Conservation (phyloP, 2,113 vertebrate species). For the Hypocryptadius cinnamomeus region DNA sequence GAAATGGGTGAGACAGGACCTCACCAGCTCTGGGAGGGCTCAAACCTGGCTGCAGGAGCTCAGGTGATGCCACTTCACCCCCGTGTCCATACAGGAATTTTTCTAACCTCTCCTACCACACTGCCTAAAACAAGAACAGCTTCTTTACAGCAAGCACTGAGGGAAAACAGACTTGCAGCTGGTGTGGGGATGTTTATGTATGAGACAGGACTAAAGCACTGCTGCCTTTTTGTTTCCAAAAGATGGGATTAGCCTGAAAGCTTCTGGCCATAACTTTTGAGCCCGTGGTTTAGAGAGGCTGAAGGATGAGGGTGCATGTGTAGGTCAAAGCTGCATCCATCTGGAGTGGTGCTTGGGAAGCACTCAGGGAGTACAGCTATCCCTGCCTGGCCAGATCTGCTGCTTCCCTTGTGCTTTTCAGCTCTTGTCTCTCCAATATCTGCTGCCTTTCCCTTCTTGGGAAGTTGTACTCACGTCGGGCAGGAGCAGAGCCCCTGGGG, state of each 20-base stretch:
- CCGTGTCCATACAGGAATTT: neutral
- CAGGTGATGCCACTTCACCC: neutral
- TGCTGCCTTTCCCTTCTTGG: neutral
- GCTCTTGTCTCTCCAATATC: neutral
- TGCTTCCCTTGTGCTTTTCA: neutral
- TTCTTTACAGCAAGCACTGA: neutral
- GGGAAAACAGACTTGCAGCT: neutral
- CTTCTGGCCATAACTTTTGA: neutral
- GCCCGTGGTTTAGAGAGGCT: neutral
- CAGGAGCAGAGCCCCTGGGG: neutral
- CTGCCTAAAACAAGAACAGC: neutral
- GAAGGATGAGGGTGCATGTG: neutral
- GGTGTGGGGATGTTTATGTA: rapidly evolving
- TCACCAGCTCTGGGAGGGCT: neutral
- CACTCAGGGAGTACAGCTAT: rapidly evolving
- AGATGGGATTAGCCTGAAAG: neutral
- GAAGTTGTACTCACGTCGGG: rapidly evolving
- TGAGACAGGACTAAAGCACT: neutral
- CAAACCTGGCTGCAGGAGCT: neutral
- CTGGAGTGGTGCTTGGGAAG: neutral
- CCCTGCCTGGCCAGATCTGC: neutral
- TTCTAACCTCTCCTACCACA: neutral
- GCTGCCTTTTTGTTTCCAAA: neutral
- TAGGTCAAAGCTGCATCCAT: neutral
- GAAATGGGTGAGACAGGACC: neutral